These are phyloP conservation scores for Papilio machaon DNA, from an alignment of 1,140 invertebrate genomes.

Conservation along the genomic window DNA sequence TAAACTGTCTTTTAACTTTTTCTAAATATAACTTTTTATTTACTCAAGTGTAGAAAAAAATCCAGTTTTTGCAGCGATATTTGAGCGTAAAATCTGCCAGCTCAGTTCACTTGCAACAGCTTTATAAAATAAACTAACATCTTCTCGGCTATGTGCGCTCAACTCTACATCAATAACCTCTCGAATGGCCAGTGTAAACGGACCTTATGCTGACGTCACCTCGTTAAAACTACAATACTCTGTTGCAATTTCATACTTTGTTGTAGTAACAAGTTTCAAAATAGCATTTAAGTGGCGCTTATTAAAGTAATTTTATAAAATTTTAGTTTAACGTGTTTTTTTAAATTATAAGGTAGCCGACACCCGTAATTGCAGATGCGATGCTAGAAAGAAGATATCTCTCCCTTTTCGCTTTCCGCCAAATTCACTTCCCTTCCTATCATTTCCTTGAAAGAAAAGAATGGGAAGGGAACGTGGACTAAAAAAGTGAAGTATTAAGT, in stretches of 20 bases:
- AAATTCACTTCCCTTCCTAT: no score
- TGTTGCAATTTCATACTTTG: slow-evolving; percentile 9
- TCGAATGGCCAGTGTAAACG: slow-evolving; percentile 8
- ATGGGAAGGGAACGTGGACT: no score
- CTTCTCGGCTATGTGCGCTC: background rate
- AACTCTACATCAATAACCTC: background rate
- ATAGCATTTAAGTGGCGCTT: background rate
- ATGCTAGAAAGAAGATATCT: no score
- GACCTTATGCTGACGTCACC: background rate
- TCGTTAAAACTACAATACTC: slow-evolving; percentile 10
- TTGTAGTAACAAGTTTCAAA: background rate
- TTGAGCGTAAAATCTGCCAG: background rate
- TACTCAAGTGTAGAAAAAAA: no score
- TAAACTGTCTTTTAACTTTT: no score
- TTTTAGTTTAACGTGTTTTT: background rate
- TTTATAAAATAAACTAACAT: background rate
- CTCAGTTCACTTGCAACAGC: background rate
- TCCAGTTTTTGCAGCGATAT: background rate
- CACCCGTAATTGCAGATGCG: no score
- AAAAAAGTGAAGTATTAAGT: background rate
- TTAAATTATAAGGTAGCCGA: no score
- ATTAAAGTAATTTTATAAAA: background rate
- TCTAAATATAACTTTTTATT: no score
- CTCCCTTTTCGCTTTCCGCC: no score
- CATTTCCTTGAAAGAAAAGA: no score